Conservation (phyloP, 92 coral and sea anemone species). For the Umimayanthus kanabou region DNA sequence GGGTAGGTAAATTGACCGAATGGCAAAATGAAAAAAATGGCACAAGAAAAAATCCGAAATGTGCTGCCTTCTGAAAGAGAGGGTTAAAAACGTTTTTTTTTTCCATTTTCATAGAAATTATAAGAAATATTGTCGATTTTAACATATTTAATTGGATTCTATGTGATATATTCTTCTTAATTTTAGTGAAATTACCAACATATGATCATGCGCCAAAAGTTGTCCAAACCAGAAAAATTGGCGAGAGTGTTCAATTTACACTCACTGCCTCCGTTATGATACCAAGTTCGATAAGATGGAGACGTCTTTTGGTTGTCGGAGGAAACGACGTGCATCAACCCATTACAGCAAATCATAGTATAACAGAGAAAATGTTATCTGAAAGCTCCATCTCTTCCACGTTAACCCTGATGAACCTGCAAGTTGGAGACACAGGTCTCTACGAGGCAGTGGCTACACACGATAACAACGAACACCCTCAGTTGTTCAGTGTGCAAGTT, state of each 20-base stretch:
- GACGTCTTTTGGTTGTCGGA: not conserved
- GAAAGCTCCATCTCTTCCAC: not conserved
- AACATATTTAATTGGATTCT: not conserved
- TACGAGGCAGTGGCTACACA: conserved; percentile 11
- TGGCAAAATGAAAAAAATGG: no score
- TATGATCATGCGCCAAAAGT: not conserved
- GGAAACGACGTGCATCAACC: conserved; percentile 5
- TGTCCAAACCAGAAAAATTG: conserved; percentile 12
- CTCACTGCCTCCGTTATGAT: not conserved
- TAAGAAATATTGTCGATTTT: not conserved
- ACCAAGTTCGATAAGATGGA: not conserved
- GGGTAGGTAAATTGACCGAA: no score
- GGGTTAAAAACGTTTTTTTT: no score
- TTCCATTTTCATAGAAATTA: no score
- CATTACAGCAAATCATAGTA: not conserved
- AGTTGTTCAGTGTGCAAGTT: conserved; percentile 4
- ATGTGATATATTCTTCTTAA: not conserved
- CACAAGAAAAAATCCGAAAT: no score
- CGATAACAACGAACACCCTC: not conserved
- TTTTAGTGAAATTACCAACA: not conserved
- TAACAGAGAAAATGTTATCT: not conserved
- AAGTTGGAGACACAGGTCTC: not conserved
- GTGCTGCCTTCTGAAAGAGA: no score
- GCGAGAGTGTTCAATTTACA: conserved; percentile 15
- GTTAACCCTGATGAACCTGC: not conserved